Percentiles rank a stretch among this genome's conserved stretches.
Evolutionary conservation across 2,797 vertebrate species (phyloP).

Genomic region (Pogonophryne albipinna): DNA sequence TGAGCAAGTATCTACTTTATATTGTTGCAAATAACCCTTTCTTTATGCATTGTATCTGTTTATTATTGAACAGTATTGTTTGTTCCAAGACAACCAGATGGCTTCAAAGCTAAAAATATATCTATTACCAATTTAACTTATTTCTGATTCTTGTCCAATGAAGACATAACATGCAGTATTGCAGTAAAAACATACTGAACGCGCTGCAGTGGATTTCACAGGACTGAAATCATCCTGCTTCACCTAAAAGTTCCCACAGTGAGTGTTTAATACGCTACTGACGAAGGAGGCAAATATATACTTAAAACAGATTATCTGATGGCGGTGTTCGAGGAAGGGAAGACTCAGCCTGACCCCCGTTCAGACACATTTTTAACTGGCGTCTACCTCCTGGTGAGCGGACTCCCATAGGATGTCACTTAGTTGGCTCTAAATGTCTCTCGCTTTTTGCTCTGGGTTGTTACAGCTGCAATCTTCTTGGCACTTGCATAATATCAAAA

Average conservation of each 20-base stretch:
- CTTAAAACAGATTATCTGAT: constrained; percentile 54
- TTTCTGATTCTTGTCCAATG: background rate
- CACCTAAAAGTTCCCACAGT: constrained; percentile 27
- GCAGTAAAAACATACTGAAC: constrained; percentile 1
- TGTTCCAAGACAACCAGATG: too few species aligned
- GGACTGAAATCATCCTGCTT: constrained; percentile 28
- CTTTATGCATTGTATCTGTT: background rate
- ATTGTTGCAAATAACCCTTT: background rate
- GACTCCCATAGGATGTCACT: constrained; percentile 32
- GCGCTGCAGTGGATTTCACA: constrained; percentile 23
- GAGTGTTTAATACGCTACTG: constrained; percentile 41
- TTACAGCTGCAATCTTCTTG: constrained; percentile 34
- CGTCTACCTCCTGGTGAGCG: constrained; percentile 32
- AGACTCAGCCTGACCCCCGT: constrained; percentile 7
- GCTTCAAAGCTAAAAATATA: too few species aligned
- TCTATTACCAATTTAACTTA: too few species aligned
- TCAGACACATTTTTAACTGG: constrained; percentile 21
- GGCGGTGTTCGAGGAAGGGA: constrained; percentile 9
- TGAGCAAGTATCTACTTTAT: background rate
- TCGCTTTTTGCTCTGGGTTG: constrained; percentile 35
- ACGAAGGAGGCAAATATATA: constrained; percentile 50
- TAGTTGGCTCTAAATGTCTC: constrained; percentile 36
- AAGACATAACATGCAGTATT: background rate
- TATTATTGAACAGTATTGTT: background rate
- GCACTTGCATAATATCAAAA: constrained; percentile 34